Evolutionary conservation across 2,888 invertebrate species (phyloP).

Genomic region (Heliothis peltigera): DNA sequence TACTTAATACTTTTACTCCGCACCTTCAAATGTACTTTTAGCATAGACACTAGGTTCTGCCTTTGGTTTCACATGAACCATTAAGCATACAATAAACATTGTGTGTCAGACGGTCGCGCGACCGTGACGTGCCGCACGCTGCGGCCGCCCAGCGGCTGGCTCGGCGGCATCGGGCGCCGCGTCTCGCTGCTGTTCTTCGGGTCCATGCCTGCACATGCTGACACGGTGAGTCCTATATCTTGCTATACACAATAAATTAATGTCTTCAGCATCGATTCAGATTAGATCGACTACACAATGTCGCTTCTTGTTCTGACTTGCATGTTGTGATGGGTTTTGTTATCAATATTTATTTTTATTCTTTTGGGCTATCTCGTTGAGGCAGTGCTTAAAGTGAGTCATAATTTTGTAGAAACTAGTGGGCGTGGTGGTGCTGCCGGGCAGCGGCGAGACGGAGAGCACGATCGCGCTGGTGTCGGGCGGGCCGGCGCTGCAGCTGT

Average conservation of each 20-base stretch:
- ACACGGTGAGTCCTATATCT: slow-evolving; percentile 82
- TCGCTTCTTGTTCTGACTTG: too few relatives aligned
- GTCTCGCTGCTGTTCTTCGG: slow-evolving; percentile 96
- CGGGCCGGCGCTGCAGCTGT: slow-evolving; percentile 95
- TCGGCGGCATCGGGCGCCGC: slow-evolving; percentile 95
- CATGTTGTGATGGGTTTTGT: too few relatives aligned
- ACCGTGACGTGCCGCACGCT: slow-evolving; percentile 92
- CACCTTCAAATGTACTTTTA: too few relatives aligned
- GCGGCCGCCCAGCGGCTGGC: slow-evolving; percentile 94
- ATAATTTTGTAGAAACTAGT: slow-evolving; percentile 88
- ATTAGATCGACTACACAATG: too few relatives aligned
- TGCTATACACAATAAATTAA: too few relatives aligned
- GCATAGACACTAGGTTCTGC: too few relatives aligned
- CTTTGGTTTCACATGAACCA: too few relatives aligned
- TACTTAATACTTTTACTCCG: too few relatives aligned
- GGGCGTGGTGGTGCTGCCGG: slow-evolving; percentile 89
- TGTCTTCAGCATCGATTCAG: not conserved
- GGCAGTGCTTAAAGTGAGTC: not conserved
- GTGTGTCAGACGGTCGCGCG: slow-evolving; percentile 91
- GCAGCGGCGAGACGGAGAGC: slow-evolving; percentile 78
- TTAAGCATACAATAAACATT: not conserved
- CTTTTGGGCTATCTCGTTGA: too few relatives aligned
- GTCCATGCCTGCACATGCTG: slow-evolving; percentile 91
- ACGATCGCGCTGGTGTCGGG: slow-evolving; percentile 89
- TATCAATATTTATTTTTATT: too few relatives aligned